Conservation (phyloP, 2,797 vertebrate species). For the Enteromius anoplus region DNA sequence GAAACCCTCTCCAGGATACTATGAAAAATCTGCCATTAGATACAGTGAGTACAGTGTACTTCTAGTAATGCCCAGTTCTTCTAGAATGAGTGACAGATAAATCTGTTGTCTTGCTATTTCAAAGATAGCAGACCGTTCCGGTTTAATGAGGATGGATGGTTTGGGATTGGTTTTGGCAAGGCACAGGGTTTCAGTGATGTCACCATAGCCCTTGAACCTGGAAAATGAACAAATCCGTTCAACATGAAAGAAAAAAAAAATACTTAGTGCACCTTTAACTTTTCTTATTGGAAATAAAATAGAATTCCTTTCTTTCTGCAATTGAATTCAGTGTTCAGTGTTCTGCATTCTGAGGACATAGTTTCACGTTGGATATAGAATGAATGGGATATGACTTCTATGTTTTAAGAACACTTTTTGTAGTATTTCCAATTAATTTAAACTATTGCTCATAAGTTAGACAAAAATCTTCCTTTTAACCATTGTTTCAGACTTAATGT, state of each 20-base stretch:
- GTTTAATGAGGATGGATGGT: not conserved
- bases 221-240: not conserved
- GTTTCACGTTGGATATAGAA: constrained; percentile 49
- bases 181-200: not conserved
- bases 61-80: constrained; percentile 11
- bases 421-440: constrained; percentile 49
- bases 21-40: not conserved
- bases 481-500: constrained; percentile 31
- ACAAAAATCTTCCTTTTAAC: constrained; percentile 45
- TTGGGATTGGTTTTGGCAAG: not conserved
- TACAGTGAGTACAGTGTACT: not conserved
- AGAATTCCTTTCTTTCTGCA: constrained; percentile 14
- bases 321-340: constrained; percentile 61
- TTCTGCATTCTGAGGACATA: constrained; percentile 60
- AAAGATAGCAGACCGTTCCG: not conserved
- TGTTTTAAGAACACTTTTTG: constrained; percentile 44
- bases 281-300: not conserved
- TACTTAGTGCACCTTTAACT: constrained; percentile 27
- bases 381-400: constrained; percentile 63
- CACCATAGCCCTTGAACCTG: not conserved
- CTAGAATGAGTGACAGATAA: not conserved
- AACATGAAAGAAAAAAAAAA: constrained; percentile 1
- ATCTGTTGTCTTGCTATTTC: not conserved
- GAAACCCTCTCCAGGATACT: not conserved
- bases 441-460: constrained; percentile 30